Evolutionary conservation across 2,113 vertebrate genomes (phyloP).

Genomic region (Pseudorasbora parva): DNA sequence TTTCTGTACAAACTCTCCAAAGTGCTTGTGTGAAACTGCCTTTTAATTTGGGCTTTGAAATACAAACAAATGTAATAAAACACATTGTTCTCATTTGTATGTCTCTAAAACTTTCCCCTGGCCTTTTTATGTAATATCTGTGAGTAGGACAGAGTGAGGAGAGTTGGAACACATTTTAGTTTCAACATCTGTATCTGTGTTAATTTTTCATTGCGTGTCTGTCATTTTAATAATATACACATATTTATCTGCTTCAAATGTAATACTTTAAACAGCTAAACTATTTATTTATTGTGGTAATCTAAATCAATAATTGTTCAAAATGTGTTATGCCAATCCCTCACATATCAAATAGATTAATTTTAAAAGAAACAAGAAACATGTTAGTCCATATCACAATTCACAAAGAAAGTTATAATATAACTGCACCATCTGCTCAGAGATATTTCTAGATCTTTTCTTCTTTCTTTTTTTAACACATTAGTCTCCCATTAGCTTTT

Average conservation of each 20-base stretch:
- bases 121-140: slow-evolving; percentile 1
- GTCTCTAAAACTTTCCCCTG: background rate
- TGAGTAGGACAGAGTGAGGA: background rate
- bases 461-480: slow-evolving; percentile 21
- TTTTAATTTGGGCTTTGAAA: background rate
- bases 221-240: background rate
- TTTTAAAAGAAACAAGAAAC: background rate
- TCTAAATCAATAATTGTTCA: background rate
- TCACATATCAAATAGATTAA: background rate
- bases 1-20: slow-evolving; percentile 3
- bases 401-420: background rate
- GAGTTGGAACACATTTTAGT: background rate
- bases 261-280: background rate
- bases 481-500: background rate
- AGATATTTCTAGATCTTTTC: slow-evolving; percentile 23
- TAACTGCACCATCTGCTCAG: slow-evolving; percentile 15
- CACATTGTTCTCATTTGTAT: background rate
- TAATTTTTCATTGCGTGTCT: background rate
- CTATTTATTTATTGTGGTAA: background rate
- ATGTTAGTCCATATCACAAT: background rate
- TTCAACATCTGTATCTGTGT: background rate
- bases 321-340: background rate
- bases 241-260: background rate
- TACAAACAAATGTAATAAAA: background rate
- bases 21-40: background rate